Base-by-base conservation (phyloP, 1,140 invertebrate genomes). In the Hycleus phaleratus region DNA sequence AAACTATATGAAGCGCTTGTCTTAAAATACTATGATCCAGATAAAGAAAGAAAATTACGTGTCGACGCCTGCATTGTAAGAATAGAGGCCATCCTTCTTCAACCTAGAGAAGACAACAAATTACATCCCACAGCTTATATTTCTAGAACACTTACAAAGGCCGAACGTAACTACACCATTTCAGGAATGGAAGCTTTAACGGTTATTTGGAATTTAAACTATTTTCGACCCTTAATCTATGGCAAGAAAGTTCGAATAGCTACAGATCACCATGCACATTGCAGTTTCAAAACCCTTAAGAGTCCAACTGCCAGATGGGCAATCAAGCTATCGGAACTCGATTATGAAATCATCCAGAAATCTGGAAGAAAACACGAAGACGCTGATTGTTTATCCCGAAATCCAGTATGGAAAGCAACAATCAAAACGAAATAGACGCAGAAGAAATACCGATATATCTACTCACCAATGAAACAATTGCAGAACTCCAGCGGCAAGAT, bases 181-280 rank as follows among this genome's bases (percentile, higher is more conserved):
- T 12, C 44, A 0, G 44, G 2, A 46, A 6, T 46, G 5, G 44
- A 11, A 8, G n/a, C 1, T 1, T 11, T 46, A 25, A 25, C 6
- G 1, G 11, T 12, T 38, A 26, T 38, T 0, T 50, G 38, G 26
- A 6, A 1, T 2, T 46, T 51, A 38, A 1, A 18, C 0, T 54
- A 54, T 44, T 18, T 54, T 2, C n/a, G 44, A 25, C 51, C 44
- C 11, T 25, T 54, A 25, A 32, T 54, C 24, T 44, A 45, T 4
- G 51, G 40, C 10, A 49, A 40, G 24, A 45, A n/a, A 9, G 44
- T 56, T 11, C 24, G 32, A 11, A 58, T 76, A 3, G 49, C 65
- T 0, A 66, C 55, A 3, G 68, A 71, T 55, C 77, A 80, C 53
- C 71, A 75, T 45, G 74, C 78, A 0, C 47, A 80, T 12, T 62